Conservation (phyloP, 2,888 invertebrate species). For the Nasonovia ribisnigri region DNA sequence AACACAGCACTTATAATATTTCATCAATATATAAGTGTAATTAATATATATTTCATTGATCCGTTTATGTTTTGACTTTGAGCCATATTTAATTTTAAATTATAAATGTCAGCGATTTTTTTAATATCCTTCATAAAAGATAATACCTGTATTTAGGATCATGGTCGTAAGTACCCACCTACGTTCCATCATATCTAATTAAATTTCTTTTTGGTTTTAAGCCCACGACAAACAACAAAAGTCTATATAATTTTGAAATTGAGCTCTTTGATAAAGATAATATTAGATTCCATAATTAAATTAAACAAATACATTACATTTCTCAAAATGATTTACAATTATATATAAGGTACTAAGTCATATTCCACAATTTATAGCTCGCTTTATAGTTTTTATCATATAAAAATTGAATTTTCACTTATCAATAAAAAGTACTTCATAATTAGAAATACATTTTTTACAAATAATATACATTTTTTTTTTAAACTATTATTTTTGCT, state of each 20-base stretch:
- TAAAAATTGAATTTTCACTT: background rate
- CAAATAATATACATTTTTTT: background rate
- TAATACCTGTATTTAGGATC: background rate
- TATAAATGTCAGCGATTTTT: background rate
- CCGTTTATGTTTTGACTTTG: background rate
- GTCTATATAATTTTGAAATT: background rate
- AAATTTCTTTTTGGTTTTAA: background rate
- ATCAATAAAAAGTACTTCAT: background rate
- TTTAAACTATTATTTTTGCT: background rate
- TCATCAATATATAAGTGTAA: too few relatives aligned
- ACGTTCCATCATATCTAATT: background rate
- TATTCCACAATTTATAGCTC: background rate
- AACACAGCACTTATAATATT: too few relatives aligned
- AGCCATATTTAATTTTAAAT: background rate
- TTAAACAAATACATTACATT: background rate
- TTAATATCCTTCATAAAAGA: background rate
- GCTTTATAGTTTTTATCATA: background rate
- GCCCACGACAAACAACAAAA: background rate
- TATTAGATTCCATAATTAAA: background rate
- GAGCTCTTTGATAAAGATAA: background rate
- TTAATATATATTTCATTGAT: too few relatives aligned
- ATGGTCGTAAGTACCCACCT: background rate
- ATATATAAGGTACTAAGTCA: background rate
- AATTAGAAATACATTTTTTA: background rate
- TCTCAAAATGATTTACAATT: background rate